Evolutionary conservation across 2,888 invertebrate genomes (phyloP).

Genomic region (Cephus pygmeus): DNA sequence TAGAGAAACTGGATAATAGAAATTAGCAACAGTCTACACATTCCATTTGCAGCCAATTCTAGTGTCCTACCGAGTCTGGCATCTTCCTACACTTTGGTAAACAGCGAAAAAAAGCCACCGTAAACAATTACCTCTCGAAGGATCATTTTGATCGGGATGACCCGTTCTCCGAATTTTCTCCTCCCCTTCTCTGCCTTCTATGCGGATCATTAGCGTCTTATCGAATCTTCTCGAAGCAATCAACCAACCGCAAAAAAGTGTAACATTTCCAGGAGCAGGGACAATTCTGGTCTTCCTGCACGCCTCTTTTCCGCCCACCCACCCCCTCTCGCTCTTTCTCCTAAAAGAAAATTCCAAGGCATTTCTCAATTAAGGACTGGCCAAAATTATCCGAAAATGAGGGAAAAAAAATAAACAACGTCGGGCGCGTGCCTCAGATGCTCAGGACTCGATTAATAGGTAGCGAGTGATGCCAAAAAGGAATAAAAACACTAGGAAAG

Average conservation of each 20-base stretch:
- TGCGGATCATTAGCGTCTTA: background rate
- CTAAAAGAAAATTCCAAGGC: background rate
- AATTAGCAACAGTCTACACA: background rate
- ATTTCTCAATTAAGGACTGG: background rate
- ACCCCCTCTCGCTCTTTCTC: constrained; percentile 27
- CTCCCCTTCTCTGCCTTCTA: background rate
- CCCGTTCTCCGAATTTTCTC: background rate
- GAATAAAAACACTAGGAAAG: background rate
- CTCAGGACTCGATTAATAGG: background rate
- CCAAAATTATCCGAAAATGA: background rate
- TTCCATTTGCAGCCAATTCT: background rate
- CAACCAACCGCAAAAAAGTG: background rate
- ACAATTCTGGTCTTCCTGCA: constrained; percentile 16
- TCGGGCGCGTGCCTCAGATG: background rate
- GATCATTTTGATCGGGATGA: background rate
- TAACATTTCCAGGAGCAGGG: background rate
- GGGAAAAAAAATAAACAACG: background rate
- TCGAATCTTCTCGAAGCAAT: background rate
- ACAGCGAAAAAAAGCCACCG: background rate
- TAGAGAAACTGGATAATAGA: background rate
- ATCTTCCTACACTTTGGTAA: background rate
- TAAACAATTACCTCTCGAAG: background rate
- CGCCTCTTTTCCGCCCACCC: constrained; percentile 31
- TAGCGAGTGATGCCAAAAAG: background rate
- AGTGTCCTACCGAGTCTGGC: background rate